Evolutionary conservation across 2,797 vertebrate genomes (phyloP), one percentile per base, ranked within the genome.

Genomic region (Parotocinclus haroldoi): DNA sequence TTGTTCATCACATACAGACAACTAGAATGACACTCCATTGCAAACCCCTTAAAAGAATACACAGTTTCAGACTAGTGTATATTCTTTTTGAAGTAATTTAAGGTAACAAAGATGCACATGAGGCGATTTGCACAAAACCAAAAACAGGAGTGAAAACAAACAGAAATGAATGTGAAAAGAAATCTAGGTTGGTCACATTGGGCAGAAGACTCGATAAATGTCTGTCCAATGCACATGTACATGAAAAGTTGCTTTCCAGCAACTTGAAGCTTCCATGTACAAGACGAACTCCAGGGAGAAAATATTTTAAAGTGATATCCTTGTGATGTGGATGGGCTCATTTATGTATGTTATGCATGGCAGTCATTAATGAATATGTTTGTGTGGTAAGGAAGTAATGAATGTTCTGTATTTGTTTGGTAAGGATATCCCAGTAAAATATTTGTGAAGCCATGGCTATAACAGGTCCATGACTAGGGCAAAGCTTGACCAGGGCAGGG

Each of bases 271-370:
- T 75, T 95, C 92, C 94, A 95, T 96, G 96, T 98, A 98, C 93
- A 94, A 89, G 74, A 83, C 81, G 88, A 86, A 87, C 87, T 86
- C 91, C 84, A 90, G 83, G 89, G 62, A 91, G 88, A 90, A 66
- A 92, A 94, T 96, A 97, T 96, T 96, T 97, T 91, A 93, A 88
- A 91, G 91, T 91, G 94, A 98, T 98, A 94, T 95, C 95, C 95
- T 91, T 89, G 70, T 79, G 2, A 27, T 27, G 27, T 27, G 27
- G 86, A 78, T 52, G 19, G 16, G 49, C 13, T 50, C 16, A 17
- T 7, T 13, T 10, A 9, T 13, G 9, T 46, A 38, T n/a, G n/a
- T 52, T 37, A 17, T 69, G 60, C 4, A 14, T 62, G 42, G 14
- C 6, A 27, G 27, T 27, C 10, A 39, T n/a, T 9, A 13, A 46